Base-by-base conservation (phyloP, 2,797 vertebrate genomes). In the Australoheros facetus region DNA sequence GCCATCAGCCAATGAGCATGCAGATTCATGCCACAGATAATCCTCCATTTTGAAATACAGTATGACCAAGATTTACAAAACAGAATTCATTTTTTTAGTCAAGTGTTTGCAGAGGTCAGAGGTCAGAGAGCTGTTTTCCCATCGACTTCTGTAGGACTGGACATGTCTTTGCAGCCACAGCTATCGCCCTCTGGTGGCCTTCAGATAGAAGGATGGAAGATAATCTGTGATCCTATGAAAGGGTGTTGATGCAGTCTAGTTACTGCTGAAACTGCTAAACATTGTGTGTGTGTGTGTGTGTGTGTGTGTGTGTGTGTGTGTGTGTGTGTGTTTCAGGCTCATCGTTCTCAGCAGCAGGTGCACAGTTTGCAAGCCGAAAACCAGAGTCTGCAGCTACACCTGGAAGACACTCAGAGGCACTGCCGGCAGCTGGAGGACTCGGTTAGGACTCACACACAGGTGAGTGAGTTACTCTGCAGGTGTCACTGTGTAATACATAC, bases 371-470 rank as follows among this genome's bases (percentile, higher is more conserved):
- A 94, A 88, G 92, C 89, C 16, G 97, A 98, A 59, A 97, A 95
- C 21, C 95, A 95, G 19, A 87, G 79, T 42, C 88, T 98, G 77
- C 92, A 96, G 56, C 94, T 86, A 71, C 96, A 92, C 77, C 48
- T 98, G 87, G 87, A 94, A 64, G 94, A 95, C 48, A 80, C 96
- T n/a, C 94, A 96, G 72, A 92, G 93, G 51, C 96, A 96, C 73
- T 95, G 93, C 90, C 94, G 88, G 51, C 95, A 94, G 56, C 92
- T 98, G 88, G 95, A 96, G 93, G 82, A 95, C 32, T 92, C 92
- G 26, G 82, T 91, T 73, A 90, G 91, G 94, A 96, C 90, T 90
- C 94, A 75, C 94, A 96, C 88, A 94, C 91, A 69, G 93, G 91
- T 89, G 2, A 42, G 56, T 75, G 59, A 51, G 12, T 51, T 26